Base-by-base conservation (phyloP, 1,140 invertebrate genomes). In the Schlechtendalia chinensis region DNA sequence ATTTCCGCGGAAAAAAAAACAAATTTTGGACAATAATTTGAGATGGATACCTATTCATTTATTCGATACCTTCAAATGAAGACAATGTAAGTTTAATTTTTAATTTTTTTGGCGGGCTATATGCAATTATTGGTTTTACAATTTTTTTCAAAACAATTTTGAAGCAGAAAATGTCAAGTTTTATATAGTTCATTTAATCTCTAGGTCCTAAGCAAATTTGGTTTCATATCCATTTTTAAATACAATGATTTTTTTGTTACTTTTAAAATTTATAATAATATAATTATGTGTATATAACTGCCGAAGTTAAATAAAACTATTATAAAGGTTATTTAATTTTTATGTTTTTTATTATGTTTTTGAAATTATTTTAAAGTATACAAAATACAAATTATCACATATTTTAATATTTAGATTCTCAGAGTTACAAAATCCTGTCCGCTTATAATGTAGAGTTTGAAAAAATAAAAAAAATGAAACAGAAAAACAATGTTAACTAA, bases 11-110 rank as follows among this genome's bases (percentile, higher is more conserved):
- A 83, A 83, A 17, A 87, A 86, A 11, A 59, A 81, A 16, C 85
- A 89, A 82, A 82, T 90, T 8, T 96, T 94, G 93, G 90, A 94
- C 84, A 82, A 89, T 5, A 24, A 77, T 67, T 85, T 96, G 1
- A 83, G 86, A 14, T 98, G 96, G 96, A 94, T 96, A 85, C 96
- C 96, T 0, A 93, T 97, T 83, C 94, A 88, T 97, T 12, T 94
- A 96, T 83, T 94, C 95, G 1, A 83, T 88, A 45, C 91, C 93
- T 0, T 87, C 91, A 85, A 83, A 87, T 3, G 81, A 89, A 32
- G 94, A 96, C 87, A 84, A 89, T 82, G 84, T 95, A 86, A 85
- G 83, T 69, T 39, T 39, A 39, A 39, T 39, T 39, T 39, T 39
- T 39, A 39, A 39, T 39, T 39, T 39, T 39, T 39, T 3, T 4